Evolutionary conservation across 2,797 vertebrate species (phyloP), one percentile per base, ranked within the genome.

Genomic region (Sebastes aleutianus): DNA sequence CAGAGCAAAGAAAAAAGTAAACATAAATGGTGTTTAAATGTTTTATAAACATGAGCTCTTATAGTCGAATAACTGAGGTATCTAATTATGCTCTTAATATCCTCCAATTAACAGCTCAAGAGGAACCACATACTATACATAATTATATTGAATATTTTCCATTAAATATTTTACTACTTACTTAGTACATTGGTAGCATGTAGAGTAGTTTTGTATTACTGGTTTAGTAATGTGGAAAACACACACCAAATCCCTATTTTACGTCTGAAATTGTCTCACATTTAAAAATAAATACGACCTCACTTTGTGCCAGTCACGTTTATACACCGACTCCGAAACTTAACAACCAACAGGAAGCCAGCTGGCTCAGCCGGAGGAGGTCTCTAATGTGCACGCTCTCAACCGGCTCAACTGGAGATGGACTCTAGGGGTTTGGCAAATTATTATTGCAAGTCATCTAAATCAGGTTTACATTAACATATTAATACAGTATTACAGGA

Each of bases 401-500:
- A 53, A 20, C 47, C 4, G n/a, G 53, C 53, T 54, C 53, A 22
- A 18, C n/a, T 54, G 53, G 53, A 54, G 53, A 20, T 53, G 47
- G 47, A n/a, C 53, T 54, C 53, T 11, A 54, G 53, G n/a, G n/a
- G 50, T 0, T 10, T 53, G 50, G 50, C 50, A 53, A 53, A 53
- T n/a, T n/a, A 53, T 53, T 53, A 53, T n/a, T 54, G 53, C 53
- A 54, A 22, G 53, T 54, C 53, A 54, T 54, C 53, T 54, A 54
- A 54, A 54, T 54, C n/a, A 54, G 53, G 53, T 54, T 54, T 54
- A 54, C 53, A 54, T 54, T 54, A n/a, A 54, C 53, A 54, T 54
- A 54, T 22, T 54, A 54, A n/a, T 54, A n/a, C 53, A 54, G 53
- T 53, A 53, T n/a, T 53, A 53, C 18, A n/a, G 47, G 18, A 0